Evolutionary conservation across 2,888 invertebrate genomes (phyloP).

Genomic region (Agrotis exclamationis): DNA sequence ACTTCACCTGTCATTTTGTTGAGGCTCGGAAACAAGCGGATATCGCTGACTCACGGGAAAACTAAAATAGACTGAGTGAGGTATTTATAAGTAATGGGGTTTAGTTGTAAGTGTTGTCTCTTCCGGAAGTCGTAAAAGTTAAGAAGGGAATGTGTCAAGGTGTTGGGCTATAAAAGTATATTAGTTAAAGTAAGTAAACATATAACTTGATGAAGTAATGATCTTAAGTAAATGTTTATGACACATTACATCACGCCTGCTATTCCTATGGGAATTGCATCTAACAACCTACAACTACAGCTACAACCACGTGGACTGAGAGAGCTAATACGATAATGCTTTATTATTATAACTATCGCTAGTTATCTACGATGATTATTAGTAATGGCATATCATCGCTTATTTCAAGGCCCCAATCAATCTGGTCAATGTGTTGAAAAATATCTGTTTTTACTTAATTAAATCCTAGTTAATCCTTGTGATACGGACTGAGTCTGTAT

Average conservation of each 20-base stretch:
- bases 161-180: not conserved
- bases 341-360: too few relatives aligned
- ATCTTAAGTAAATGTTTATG: too few relatives aligned
- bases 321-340: not conserved
- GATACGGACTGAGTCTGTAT: conserved; percentile 15
- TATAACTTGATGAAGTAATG: too few relatives aligned
- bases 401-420: conserved; percentile 7
- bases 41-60: not conserved
- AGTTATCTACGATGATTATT: too few relatives aligned
- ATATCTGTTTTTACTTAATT: conserved; percentile 43
- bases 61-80: conserved; percentile 7
- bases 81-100: conserved; percentile 19
- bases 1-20: conserved; percentile 38
- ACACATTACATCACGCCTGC: too few relatives aligned
- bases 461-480: conserved; percentile 40
- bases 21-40: conserved; percentile 46
- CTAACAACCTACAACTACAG: too few relatives aligned
- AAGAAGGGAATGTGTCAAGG: not conserved
- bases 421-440: conserved; percentile 39
- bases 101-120: not conserved
- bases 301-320: too few relatives aligned
- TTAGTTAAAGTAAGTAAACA: not conserved
- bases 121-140: conserved; percentile 2
- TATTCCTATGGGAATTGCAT: too few relatives aligned
- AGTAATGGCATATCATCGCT: not conserved